Percentiles rank a stretch among this genome's conserved stretches.
phyloP scores from a whole-genome alignment of 2,797 vertebrate genomes.

The Pogoniulus pusillus region DNA sequence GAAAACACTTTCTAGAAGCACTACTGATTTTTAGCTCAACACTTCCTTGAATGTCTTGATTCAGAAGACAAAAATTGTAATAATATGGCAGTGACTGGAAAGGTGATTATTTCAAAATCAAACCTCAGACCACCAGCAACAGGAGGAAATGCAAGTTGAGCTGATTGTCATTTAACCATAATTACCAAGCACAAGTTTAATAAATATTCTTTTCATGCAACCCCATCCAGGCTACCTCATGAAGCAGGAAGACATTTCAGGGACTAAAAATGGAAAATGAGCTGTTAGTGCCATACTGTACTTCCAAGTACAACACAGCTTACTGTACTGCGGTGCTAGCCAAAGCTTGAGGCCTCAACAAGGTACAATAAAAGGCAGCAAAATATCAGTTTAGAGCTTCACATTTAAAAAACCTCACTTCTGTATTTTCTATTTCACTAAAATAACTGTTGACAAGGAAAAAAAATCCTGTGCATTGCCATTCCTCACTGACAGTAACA shows the following conservation, averaged over 20 bases:
- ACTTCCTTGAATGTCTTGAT: background rate
- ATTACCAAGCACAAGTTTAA: background rate
- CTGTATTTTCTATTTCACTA: background rate
- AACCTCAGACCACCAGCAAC: background rate
- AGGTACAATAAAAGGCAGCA: constrained; percentile 21
- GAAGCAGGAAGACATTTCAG: constrained; percentile 17
- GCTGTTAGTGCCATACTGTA: background rate
- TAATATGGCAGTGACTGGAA: background rate
- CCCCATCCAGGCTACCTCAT: background rate
- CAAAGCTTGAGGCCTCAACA: constrained; percentile 32
- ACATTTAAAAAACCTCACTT: background rate
- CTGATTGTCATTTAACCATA: background rate
- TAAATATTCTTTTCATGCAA: constrained; percentile 1
- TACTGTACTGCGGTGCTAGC: background rate
- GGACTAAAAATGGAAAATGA: constrained; percentile 36
- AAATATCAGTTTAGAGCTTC: background rate
- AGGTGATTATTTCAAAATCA: background rate
- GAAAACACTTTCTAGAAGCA: constrained; percentile 39
- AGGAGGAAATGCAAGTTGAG: background rate
- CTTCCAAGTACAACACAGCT: constrained; percentile 47
- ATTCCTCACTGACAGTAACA: background rate
- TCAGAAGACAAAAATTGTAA: background rate
- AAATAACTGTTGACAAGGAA: background rate
- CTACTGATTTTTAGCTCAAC: constrained; percentile 9
- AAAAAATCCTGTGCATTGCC: background rate